phyloP scores from a whole-genome alignment of 1,140 invertebrate species.

The Bombus confusus region DNA sequence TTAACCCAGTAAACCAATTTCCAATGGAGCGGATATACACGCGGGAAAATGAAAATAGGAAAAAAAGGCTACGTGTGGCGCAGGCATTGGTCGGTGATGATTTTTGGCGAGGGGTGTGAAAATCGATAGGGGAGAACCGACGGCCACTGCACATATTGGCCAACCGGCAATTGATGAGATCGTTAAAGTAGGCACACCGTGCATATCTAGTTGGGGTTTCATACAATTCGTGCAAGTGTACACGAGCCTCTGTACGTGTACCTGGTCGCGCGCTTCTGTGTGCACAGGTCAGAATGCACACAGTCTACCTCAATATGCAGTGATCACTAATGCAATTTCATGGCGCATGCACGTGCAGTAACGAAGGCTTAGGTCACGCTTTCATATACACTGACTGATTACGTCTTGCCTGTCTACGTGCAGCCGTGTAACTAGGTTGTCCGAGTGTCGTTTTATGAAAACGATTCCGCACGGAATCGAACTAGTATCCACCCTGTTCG shows the following conservation, averaged over 20 bases:
- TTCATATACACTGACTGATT: conserved; percentile 66
- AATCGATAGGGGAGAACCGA: conserved; percentile 1
- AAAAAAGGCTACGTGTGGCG: neutral
- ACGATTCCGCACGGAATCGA: conserved; percentile 36
- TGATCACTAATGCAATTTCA: conserved; percentile 69
- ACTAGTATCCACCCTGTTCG: neutral
- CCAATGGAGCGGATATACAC: neutral
- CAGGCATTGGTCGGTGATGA: neutral
- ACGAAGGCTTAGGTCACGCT: conserved; percentile 69
- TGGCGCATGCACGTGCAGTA: conserved; percentile 64
- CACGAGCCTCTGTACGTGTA: conserved; percentile 9
- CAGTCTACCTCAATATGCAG: conserved; percentile 61
- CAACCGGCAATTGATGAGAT: conserved; percentile 50
- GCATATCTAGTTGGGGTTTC: conserved; percentile 54
- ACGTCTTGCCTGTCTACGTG: conserved; percentile 57
- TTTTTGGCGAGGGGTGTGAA: conserved; percentile 31
- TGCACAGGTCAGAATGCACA: conserved; percentile 57
- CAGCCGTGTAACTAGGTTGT: conserved; percentile 43
- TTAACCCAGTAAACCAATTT: neutral
- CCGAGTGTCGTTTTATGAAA: conserved; percentile 38
- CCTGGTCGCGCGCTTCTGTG: conserved; percentile 29
- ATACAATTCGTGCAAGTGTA: conserved; percentile 50
- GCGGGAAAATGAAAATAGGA: neutral
- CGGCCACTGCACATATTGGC: conserved; percentile 39
- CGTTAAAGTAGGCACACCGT: conserved; percentile 54